These are phyloP conservation scores for Galeopsomyia nigrocyanea DNA, from an alignment of 2,888 invertebrate species.

Conservation along the genomic window DNA sequence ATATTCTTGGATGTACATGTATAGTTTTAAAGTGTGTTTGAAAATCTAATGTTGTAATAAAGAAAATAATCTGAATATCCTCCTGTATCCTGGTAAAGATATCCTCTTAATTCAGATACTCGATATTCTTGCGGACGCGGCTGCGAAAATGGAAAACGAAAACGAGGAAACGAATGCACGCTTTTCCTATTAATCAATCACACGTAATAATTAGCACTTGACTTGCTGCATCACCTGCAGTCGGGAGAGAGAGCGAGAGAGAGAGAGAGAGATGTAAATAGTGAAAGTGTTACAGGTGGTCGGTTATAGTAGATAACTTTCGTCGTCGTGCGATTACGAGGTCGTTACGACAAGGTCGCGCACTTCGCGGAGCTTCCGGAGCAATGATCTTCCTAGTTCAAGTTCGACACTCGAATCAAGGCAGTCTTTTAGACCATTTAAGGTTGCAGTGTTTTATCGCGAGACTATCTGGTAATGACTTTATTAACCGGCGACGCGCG, in stretches of 20 bases:
- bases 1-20: too few species aligned
- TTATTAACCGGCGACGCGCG: too few species aligned
- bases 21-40: too few species aligned
- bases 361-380: constrained; percentile 44
- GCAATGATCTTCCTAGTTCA: constrained; percentile 52
- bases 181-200: constrained; percentile 16
- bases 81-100: too few species aligned
- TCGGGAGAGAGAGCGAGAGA: neutral
- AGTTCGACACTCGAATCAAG: constrained; percentile 44
- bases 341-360: constrained; percentile 53
- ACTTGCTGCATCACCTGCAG: neutral
- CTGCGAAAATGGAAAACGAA: constrained; percentile 5
- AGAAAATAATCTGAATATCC: too few species aligned
- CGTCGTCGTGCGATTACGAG: constrained; percentile 51
- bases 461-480: too few species aligned
- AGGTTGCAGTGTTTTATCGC: too few species aligned
- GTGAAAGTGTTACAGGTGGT: constrained; percentile 20
- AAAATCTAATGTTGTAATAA: too few species aligned
- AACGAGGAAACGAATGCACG: constrained; percentile 4
- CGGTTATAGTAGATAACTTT: constrained; percentile 54
- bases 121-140: too few species aligned
- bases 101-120: too few species aligned
- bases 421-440: neutral
- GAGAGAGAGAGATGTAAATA: too few species aligned
- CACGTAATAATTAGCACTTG: constrained; percentile 6